Percentiles rank a stretch among this genome's conserved stretches.
phyloP scores from a whole-genome alignment of 2,113 vertebrate genomes.

The Lepisosteus osseus region DNA sequence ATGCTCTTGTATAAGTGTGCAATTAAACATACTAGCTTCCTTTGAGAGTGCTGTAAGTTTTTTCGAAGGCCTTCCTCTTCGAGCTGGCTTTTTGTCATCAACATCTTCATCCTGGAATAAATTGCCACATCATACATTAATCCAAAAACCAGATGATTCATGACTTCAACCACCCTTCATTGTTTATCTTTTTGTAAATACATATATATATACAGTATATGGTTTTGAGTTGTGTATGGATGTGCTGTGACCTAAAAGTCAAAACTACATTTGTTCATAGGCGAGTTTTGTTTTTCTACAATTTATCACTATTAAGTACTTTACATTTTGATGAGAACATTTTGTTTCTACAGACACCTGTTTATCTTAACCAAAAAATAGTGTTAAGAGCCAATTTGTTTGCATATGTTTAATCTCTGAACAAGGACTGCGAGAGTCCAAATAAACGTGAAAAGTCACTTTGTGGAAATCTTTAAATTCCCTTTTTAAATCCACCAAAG shows the following conservation, averaged over 20 bases:
- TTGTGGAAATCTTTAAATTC: too few relatives aligned
- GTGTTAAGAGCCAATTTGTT: too few relatives aligned
- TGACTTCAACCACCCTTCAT: not conserved
- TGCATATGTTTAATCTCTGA: too few relatives aligned
- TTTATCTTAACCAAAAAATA: too few relatives aligned
- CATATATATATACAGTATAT: not conserved
- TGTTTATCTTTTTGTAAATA: not conserved
- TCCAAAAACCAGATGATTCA: not conserved
- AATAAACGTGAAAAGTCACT: too few relatives aligned
- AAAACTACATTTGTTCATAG: not conserved
- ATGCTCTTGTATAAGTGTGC: not conserved
- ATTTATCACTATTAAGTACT: too few relatives aligned
- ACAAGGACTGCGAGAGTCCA: too few relatives aligned
- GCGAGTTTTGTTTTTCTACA: too few relatives aligned
- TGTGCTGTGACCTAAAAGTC: not conserved
- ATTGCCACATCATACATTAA: not conserved
- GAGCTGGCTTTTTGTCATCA: conserved; percentile 5
- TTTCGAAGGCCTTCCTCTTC: not conserved
- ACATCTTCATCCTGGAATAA: conserved; percentile 1
- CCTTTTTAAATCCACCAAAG: too few relatives aligned
- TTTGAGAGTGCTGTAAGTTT: not conserved
- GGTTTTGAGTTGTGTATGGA: not conserved
- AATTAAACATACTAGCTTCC: not conserved
- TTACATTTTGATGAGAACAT: too few relatives aligned
- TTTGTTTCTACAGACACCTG: too few relatives aligned